Base-by-base conservation (phyloP, 2,888 invertebrate genomes). In the Callinectes sapidus region DNA sequence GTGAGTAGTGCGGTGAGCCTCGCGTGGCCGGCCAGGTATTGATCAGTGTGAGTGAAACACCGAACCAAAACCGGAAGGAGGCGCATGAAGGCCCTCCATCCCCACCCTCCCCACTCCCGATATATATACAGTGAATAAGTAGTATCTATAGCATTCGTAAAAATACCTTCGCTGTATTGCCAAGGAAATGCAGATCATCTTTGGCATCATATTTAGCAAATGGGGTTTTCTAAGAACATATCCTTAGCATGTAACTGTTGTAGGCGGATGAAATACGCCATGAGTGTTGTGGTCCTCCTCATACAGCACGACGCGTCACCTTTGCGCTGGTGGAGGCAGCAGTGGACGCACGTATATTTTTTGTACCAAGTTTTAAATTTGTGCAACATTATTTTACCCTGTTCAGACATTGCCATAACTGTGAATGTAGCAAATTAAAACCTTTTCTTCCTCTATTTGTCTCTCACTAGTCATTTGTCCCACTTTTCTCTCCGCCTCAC, bases 1-100 rank as follows among this genome's bases (percentile, higher is more conserved):
- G 39, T 61, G 8, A 61, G 16, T 61, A 61, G 1, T 61, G 61
- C 3, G 71, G 71, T 71, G 71, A n/a, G 71, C 71, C 1, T 23
- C 71, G 71, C 71, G 71, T 71, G 71, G 71, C 71, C 71, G 71
- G 23, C 71, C 28, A 71, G 71, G n/a, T 71, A 71, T 71, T 71
- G 71, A 71, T 71, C 71, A 71, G 71, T 18, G 71, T 71, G 71
- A 71, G 71, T 71, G 71, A 71, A 71, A 71, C 71, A 71, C 71
- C n/a, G 71, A 71, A 71, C 71, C 71, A 23, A 8, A 71, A 2
- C n/a, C 71, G 71, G 71, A 71, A n/a, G 71, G 28, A 71, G 23
- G 71, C 71, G 10, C 71, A 23, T 2, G 71, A 71, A n/a, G 71
- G 71, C 2, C 8, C 71, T 71, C n/a, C 28, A 71, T 23, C 71